Evolutionary conservation across 2,797 vertebrate species (phyloP), one percentile per base, ranked within the genome.

Genomic region (Labroides dimidiatus): DNA sequence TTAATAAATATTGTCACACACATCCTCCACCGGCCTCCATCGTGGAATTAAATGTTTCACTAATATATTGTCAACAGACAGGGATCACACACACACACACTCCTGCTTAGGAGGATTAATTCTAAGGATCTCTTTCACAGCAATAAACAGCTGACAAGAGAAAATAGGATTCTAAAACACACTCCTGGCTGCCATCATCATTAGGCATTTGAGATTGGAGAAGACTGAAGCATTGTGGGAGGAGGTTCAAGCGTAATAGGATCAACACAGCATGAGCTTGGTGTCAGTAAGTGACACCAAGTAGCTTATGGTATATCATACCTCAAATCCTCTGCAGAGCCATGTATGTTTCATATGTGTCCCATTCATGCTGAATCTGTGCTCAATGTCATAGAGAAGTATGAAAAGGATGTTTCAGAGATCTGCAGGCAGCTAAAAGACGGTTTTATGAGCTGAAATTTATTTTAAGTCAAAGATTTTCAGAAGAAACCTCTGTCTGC

Each of bases 91-190:
- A 27, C 82, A 81, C 69, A 84, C 69, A 78, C 64, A 57, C 69
- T 66, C 69, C 15, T 44, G 68, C 69, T 85, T 63, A 84, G 59
- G 60, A n/a, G 42, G 86, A 87, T 93, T 91, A 88, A 84, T 87
- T 62, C 79, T 63, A 72, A 77, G 71, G 74, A 83, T 83, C 62
- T 53, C 41, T 84, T 87, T 89, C 82, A 81, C 12, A 3, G 64
- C 67, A 88, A 86, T 93, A 85, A 86, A 82, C 69, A 80, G 69
- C 77, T 85, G 84, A 90, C 78, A 59, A 75, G 75, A 81, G 72
- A 64, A 89, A 93, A 93, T 81, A 77, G 82, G 90, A 90, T 90
- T 88, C 65, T 66, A 48, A 59, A 56, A 72, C 58, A 49, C 56
- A 71, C 58, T 45, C 21, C 57, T 74, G 48, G 44, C 73, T 82